Evolutionary conservation across 2,113 vertebrate genomes (phyloP), one percentile per base, ranked within the genome.

Genomic region (Salvator merianae): DNA sequence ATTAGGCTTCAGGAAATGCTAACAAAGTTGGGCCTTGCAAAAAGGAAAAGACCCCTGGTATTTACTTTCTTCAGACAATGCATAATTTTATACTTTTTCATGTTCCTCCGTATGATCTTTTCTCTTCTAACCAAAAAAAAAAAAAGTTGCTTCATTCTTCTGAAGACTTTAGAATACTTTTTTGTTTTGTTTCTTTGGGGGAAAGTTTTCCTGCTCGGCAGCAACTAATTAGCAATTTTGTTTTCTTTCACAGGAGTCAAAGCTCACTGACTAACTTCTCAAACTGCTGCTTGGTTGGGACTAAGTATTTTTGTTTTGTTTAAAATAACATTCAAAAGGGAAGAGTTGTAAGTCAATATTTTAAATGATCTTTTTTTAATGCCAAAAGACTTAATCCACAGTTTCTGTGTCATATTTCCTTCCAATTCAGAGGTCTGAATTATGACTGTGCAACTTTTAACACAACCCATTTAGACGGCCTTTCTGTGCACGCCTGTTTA

Each of bases 301-400:
- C 63, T 87, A 69, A 59, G 74, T 84, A 16, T 36, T 22, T 36
- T 47, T 5, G 2, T 30, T 63, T 87, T 89, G 76, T 84, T 79
- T 91, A 40, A 7, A 80, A 76, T 87, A 86, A 86, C 88, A 87
- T 85, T 92, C 18, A 24, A 32, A 20, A 0, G 0, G 82, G 59
- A 89, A 83, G 86, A 89, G 89, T 85, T 86, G 87, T 59, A 93
- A 93, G 88, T 86, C 88, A 88, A 77, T 92, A 90, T 62, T 87
- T 90, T 93, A 92, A 91, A 92, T 81, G 88, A 84, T 76, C 73
- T 89, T 82, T 59, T 59, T 94, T 91, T 90, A 93, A 86, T 89
- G 84, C 82, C 81, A 88, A 63, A 82, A 88, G 71, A 59, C 90
- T 82, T 0, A 18, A 77, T 90, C 74, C n/a, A 24, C 55, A 20